A percentile compares a stretch with the other conserved stretches of the same genome.
phyloP scores from a whole-genome alignment of 2,113 vertebrate species.

The Centropristis striata region DNA sequence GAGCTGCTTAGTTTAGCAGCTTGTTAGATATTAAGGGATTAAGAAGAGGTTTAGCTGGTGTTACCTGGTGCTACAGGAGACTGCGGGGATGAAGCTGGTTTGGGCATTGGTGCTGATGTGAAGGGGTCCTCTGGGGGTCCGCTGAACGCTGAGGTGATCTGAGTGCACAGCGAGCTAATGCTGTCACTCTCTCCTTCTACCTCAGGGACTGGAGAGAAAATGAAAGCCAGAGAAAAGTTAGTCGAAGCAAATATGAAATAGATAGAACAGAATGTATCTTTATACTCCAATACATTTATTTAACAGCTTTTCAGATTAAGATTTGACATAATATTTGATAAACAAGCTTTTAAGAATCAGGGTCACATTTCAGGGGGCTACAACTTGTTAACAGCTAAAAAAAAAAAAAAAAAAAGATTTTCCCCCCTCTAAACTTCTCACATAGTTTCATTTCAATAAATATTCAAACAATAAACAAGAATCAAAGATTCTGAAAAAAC shows the following conservation, averaged over 20 bases:
- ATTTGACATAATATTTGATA: no score
- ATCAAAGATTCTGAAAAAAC: no score
- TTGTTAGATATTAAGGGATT: neutral
- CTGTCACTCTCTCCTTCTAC: constrained; percentile 95
- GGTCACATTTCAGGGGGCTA: no score
- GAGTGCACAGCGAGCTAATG: constrained; percentile 97
- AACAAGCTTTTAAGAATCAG: no score
- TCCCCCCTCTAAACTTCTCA: no score
- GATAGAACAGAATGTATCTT: neutral
- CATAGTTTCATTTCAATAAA: no score
- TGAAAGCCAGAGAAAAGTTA: constrained; percentile 12
- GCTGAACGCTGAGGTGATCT: constrained; percentile 97
- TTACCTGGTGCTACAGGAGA: constrained; percentile 94
- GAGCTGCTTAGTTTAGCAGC: no score
- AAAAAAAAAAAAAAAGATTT: no score
- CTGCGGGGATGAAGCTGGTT: constrained; percentile 88
- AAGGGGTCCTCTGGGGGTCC: constrained; percentile 94
- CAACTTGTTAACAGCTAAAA: no score
- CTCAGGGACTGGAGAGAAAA: constrained; percentile 90
- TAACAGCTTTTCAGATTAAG: no score
- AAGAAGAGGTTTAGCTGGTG: neutral
- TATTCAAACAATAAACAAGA: no score
- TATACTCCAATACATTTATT: no score
- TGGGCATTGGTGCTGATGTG: constrained; percentile 94
- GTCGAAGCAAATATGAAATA: neutral